A percentile compares a stretch with the other conserved stretches of the same genome.
phyloP scores from a whole-genome alignment of 2,888 invertebrate genomes.

The Rotaria macrura region DNA sequence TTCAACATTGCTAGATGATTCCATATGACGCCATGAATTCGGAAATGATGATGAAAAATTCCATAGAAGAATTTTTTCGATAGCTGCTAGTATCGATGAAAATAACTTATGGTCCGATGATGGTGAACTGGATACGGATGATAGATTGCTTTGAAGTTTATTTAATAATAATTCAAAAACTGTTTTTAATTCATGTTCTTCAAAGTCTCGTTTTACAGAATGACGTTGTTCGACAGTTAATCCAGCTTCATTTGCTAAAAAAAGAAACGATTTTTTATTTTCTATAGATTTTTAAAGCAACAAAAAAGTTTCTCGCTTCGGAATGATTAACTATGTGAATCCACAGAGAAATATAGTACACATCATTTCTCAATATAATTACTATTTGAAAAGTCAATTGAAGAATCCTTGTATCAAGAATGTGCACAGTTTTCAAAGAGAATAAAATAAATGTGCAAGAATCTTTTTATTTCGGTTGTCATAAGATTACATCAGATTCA shows the following conservation, averaged over 20 bases:
- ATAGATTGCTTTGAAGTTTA: background rate
- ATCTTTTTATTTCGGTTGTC: too few relatives aligned
- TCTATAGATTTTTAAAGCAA: too few relatives aligned
- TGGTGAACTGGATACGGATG: too few relatives aligned
- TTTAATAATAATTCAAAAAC: slow-evolving; percentile 6
- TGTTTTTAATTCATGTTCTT: background rate
- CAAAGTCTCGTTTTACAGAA: background rate
- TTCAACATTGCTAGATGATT: background rate
- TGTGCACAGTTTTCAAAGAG: too few relatives aligned
- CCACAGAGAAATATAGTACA: too few relatives aligned
- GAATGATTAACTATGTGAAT: too few relatives aligned
- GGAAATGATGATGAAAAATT: background rate
- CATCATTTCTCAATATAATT: too few relatives aligned
- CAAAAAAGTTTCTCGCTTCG: too few relatives aligned
- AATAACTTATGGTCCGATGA: background rate
- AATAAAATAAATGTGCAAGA: too few relatives aligned
- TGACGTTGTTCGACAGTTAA: background rate
- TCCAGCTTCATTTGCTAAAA: slow-evolving; percentile 6
- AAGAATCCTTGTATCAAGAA: too few relatives aligned
- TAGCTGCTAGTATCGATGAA: background rate
- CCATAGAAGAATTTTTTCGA: background rate
- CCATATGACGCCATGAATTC: background rate
- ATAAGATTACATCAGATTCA: too few relatives aligned
- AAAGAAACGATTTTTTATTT: background rate
- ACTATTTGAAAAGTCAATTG: too few relatives aligned